These are phyloP conservation scores for Paratilapia polleni DNA, from an alignment of 2,113 vertebrate genomes.

Conservation along the genomic window DNA sequence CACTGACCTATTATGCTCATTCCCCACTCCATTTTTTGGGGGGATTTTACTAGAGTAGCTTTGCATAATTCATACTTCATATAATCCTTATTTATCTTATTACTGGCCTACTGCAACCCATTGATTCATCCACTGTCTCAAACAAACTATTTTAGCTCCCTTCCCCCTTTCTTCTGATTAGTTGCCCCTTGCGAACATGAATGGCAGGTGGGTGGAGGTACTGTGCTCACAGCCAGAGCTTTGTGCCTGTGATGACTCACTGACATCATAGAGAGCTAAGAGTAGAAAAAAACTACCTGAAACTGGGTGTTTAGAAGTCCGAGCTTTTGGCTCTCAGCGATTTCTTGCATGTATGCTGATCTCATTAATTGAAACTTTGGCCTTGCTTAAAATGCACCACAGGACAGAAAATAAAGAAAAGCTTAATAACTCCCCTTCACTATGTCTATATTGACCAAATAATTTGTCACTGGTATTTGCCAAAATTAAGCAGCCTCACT, in stretches of 20 bases:
- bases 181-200: not conserved
- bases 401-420: not conserved
- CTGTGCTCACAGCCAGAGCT: not conserved
- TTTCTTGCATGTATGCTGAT: not conserved
- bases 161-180: not conserved
- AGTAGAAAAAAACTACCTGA: not conserved
- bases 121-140: accelerated
- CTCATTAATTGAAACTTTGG: not conserved
- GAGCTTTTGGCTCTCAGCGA: not conserved
- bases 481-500: not conserved
- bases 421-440: not conserved
- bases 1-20: not conserved
- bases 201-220: no score
- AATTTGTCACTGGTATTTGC: no score
- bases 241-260: not conserved
- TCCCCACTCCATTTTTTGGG: not conserved
- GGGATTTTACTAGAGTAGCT: not conserved
- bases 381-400: not conserved
- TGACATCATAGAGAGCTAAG: not conserved
- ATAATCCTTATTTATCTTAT: not conserved
- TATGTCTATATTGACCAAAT: no score
- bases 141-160: not conserved
- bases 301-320: not conserved
- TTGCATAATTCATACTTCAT: no score
- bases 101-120: not conserved